Evolutionary conservation across 2,113 vertebrate species (phyloP).

Genomic region (Phoxinus phoxinus): DNA sequence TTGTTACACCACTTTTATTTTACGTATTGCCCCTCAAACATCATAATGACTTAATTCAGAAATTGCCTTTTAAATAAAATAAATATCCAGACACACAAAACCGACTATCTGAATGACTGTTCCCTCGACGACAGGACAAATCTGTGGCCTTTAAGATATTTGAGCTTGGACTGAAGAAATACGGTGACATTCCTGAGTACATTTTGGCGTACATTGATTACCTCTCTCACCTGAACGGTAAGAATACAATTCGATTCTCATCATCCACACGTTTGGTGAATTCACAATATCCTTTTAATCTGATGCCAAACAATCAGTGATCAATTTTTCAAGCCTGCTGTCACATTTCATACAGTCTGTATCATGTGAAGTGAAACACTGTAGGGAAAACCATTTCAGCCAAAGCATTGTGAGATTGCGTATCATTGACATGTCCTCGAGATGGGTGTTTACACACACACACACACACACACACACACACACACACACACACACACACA

Average conservation of each 20-base stretch:
- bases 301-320: not conserved
- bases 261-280: not conserved
- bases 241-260: constrained; percentile 52
- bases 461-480: too few relatives aligned
- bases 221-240: constrained; percentile 98
- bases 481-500: not conserved
- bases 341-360: not conserved
- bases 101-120: not conserved
- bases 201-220: constrained; percentile 99
- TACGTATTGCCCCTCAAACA: not conserved
- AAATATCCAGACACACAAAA: not conserved
- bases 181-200: constrained; percentile 98
- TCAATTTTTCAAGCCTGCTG: not conserved
- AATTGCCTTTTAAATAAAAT: not conserved
- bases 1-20: not conserved
- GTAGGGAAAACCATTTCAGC: not conserved
- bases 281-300: not conserved
- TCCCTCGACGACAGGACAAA: constrained; percentile 84
- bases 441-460: not conserved
- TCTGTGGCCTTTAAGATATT: constrained; percentile 99
- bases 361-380: not conserved
- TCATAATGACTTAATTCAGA: not conserved
- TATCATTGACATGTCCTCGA: not conserved
- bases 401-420: not conserved
- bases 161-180: constrained; percentile 98